Evolutionary conservation across 2,797 vertebrate species (phyloP), one percentile per base, ranked within the genome.

Genomic region (Glossophaga mutica): DNA sequence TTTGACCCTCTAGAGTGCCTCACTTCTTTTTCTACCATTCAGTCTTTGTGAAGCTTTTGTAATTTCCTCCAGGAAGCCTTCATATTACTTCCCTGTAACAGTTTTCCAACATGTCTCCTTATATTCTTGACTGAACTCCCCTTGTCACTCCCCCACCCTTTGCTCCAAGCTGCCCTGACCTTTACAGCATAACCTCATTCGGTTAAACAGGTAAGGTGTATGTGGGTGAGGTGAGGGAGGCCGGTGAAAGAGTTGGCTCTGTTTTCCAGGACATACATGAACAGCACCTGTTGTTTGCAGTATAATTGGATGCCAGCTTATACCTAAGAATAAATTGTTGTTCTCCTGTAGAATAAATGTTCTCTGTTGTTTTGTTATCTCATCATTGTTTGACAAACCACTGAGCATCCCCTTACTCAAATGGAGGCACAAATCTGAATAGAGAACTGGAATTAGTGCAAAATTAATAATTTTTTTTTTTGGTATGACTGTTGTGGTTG

Each of bases 1-100:
- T 88, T 46, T 46, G 26, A 14, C 9, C 57, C 44, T 84, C 32
- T 37, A 5, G 4, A 71, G 15, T 29, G 21, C 24, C 6, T 62
- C 77, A 19, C 29, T 74, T 2, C 0, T 74, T 79, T 86, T 70
- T 32, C 62, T 79, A 9, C 42, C 24, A 4, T 78, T 18, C 9
- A 48, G 0, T 73, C 39, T 68, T 77, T 95, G 19, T 59, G 21
- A 74, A 74, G 9, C 37, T 83, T 6, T n/a, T 42, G 1, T 57
- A 1, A 55, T 37, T 90, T 94, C 48, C 70, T 97, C 29, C 59
- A 39, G 55, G 44, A 90, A 92, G 46, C 14, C 34, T 95, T 97
- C 32, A 29, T 55, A 42, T 6, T 19, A 10, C 73, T 95, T 95
- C 3, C 9, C 32, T 70, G 10, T 37, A 21, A 29, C 50, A 76